Base-by-base conservation (phyloP, 2,113 vertebrate species). In the Melanerpes aurifrons region DNA sequence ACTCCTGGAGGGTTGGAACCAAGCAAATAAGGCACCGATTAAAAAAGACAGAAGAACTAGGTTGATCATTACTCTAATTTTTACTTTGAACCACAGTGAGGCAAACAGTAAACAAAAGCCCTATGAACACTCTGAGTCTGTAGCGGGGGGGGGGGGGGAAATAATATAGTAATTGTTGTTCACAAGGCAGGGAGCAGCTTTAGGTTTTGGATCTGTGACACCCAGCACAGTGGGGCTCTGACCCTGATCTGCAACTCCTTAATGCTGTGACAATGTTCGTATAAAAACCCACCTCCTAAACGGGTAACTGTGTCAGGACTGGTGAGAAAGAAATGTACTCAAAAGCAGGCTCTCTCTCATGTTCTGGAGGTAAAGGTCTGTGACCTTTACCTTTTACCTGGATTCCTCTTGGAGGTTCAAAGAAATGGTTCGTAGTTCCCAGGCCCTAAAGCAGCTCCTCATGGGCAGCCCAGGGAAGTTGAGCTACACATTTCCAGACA, bases 91-190 rank as follows among this genome's bases (percentile, higher is more conserved):
- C 14, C 56, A 59, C 12, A 73, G 70, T 78, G 43, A 82, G 43
- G 45, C 37, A 91, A 92, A 47, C 20, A 74, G 58, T 71, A 91
- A 83, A 80, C 48, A 93, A 87, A 87, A 87, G 32, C 48, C 19
- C 35, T 57, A 10, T 59, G 61, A 86, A 4, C 22, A 54, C 28
- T 80, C 69, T 12, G 28, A 50, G 6, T n/a, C 66, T 48, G 25
- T 13, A 48, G 56, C 1, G n/a, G 11, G 40, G 71, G 80, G 54
- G 71, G 80, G 54, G 37, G 17, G 47, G 17, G 47, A 20, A 50
- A 64, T 29, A 85, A 12, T 11, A 16, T 6, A 67, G 28, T 48
- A 71, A 77, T 45, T 81, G 14, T 50, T 75, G 5, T 32, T 76
- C 32, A 61, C 11, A 57, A 25, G 56, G 19, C 28, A 82, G 35